Conservation (phyloP, 2,113 vertebrate genomes). For the Hystrix brachyura region DNA sequence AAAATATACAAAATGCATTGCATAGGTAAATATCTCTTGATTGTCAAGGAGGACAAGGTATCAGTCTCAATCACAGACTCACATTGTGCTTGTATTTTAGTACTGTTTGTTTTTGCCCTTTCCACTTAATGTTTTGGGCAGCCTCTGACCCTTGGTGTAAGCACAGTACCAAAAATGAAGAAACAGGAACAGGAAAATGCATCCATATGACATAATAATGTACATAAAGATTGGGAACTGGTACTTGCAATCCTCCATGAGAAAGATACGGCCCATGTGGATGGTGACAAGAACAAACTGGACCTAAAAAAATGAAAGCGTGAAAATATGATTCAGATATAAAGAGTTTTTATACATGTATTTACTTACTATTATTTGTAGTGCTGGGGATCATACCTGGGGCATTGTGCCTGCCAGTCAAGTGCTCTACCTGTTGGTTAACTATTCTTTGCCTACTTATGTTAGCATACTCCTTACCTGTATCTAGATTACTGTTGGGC, state of each 20-base stretch:
- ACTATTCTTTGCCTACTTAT: background rate
- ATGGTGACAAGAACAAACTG: conserved; percentile 94
- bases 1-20: conserved; percentile 87
- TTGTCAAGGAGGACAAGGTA: conserved; percentile 87
- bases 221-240: conserved; percentile 96
- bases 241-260: conserved; percentile 95
- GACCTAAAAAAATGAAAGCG: conserved; percentile 89
- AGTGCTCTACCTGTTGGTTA: background rate
- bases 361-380: background rate
- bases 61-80: conserved; percentile 59
- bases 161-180: conserved; percentile 99
- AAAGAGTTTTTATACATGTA: background rate
- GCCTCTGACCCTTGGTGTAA: conserved; percentile 96
- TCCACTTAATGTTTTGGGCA: conserved; percentile 92
- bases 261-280: conserved; percentile 96
- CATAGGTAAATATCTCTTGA: conserved; percentile 84
- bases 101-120: conserved; percentile 89
- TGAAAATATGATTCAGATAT: conserved; percentile 37
- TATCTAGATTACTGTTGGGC: background rate
- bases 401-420: background rate
- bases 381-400: background rate
- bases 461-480: background rate
- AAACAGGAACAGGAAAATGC: conserved; percentile 95
- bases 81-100: conserved; percentile 85
- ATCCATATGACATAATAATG: conserved; percentile 94